A percentile compares a stretch with the other conserved stretches of the same genome.
Evolutionary conservation across 1,140 invertebrate genomes (phyloP).

Genomic region (Philotrypesis tridentata): DNA sequence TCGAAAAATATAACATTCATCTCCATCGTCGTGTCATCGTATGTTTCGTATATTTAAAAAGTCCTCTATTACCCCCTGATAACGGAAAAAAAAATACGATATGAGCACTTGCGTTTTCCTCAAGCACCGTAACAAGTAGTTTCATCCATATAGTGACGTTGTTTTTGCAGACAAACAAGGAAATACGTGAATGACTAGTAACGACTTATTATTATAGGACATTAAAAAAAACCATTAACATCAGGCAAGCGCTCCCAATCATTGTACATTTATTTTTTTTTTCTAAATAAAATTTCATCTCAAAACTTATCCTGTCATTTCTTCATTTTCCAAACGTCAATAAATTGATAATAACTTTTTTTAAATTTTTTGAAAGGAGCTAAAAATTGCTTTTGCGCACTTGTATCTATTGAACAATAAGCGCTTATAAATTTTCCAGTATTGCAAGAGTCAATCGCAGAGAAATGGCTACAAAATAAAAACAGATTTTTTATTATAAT

Average conservation of each 20-base stretch:
- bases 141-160: slow-evolving; percentile 20
- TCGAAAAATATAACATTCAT: background rate
- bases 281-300: slow-evolving; percentile 49
- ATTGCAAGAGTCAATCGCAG: slow-evolving; percentile 12
- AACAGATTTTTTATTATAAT: slow-evolving; percentile 12
- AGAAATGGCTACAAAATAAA: slow-evolving; percentile 5
- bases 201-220: slow-evolving; percentile 27
- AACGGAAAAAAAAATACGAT: slow-evolving; percentile 9
- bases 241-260: slow-evolving; percentile 24
- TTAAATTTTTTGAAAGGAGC: background rate
- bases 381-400: background rate
- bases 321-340: slow-evolving; percentile 25
- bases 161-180: slow-evolving; percentile 2
- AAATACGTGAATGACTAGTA: slow-evolving; percentile 9
- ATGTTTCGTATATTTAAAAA: slow-evolving; percentile 32
- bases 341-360: background rate
- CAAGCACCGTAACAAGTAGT: slow-evolving; percentile 31
- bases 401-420: background rate
- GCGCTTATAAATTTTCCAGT: background rate
- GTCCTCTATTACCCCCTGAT: background rate
- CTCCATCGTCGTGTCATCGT: background rate
- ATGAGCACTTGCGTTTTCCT: slow-evolving; percentile 36
- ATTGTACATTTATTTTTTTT: slow-evolving; percentile 51
- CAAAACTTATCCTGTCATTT: slow-evolving; percentile 36
- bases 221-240: slow-evolving; percentile 23